Base-by-base conservation (phyloP, 1,140 invertebrate genomes). In the Lasaia peninsularis region DNA sequence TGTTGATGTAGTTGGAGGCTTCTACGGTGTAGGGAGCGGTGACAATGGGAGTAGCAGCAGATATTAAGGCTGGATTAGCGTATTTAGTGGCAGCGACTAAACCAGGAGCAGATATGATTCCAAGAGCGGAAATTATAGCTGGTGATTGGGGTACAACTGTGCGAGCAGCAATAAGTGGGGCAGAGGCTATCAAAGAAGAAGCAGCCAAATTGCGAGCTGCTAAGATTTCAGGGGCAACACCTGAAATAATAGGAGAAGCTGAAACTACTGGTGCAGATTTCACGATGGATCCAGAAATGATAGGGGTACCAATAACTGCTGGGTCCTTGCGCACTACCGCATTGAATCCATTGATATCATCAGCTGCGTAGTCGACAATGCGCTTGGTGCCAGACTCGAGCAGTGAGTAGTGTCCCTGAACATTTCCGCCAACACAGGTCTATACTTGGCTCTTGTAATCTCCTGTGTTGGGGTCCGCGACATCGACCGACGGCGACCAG, bases 371-470 rank as follows among this genome's bases (percentile, higher is more conserved):
- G 67, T 90, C 85, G 1, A 90, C 89, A 4, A 79, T 89, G 35
- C 89, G 78, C 60, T 79, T 82, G 53, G 82, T 84, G 54, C 89
- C 89, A 11, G 89, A 64, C 50, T 90, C 89, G 21, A 88, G 58
- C 14, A 89, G 66, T 9, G 85, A 80, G 68, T 89, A 89, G 62
- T 83, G 75, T 50, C 92, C 92, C 54, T 81, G 73, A 7, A 92
- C 91, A 9, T 86, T 56, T 60, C 92, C 91, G 1, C 92, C 92
- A 52, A 89, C 79, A 50, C 89, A 75, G 50, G 74, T 81, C 73
- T 90, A 88, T 5, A 80, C 68, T 52, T 88, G 85, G 52, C 75
- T 79, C 71, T 90, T 90, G 62, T 71, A 80, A 71, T 90, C 89
- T 14, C 91, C 87, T 65, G 80, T 91, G 75, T 77, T 78, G 53